These are phyloP conservation scores for Micronisus gabar DNA, from an alignment of 2,113 vertebrate genomes.

Conservation along the genomic window DNA sequence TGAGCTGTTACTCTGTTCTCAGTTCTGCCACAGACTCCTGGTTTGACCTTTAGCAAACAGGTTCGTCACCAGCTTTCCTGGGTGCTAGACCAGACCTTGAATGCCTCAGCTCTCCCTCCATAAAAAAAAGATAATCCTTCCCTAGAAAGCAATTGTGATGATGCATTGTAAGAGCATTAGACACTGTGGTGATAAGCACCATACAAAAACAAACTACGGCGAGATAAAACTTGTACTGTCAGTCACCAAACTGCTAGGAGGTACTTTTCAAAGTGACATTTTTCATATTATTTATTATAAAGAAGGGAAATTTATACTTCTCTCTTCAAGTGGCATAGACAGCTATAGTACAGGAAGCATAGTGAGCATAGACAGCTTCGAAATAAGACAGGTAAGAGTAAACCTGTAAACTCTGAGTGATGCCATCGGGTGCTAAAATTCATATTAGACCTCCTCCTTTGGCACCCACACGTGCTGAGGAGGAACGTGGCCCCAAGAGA, in stretches of 20 bases:
- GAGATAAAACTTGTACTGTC: background rate
- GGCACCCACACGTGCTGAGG: background rate
- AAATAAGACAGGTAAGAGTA: background rate
- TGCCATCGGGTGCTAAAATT: accelerated
- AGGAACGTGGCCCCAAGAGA: background rate
- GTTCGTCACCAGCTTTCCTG: background rate
- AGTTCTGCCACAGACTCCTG: background rate
- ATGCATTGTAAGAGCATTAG: background rate
- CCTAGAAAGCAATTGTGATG: background rate
- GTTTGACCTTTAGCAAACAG: background rate
- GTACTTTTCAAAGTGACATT: background rate
- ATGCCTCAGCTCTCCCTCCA: background rate
- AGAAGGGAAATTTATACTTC: background rate
- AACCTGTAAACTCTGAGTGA: background rate
- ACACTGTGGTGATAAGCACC: background rate
- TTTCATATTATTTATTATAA: background rate
- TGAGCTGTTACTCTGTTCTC: background rate
- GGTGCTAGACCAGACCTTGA: background rate
- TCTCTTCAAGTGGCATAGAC: background rate
- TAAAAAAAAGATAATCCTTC: background rate
- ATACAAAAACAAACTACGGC: accelerated
- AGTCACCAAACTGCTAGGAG: background rate
- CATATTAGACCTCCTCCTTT: background rate
- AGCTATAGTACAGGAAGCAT: background rate
- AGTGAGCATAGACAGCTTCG: background rate